Percentiles rank a stretch among this genome's conserved stretches.
Evolutionary conservation across 2,888 invertebrate species (phyloP).

Genomic region (Amiota mariae): DNA sequence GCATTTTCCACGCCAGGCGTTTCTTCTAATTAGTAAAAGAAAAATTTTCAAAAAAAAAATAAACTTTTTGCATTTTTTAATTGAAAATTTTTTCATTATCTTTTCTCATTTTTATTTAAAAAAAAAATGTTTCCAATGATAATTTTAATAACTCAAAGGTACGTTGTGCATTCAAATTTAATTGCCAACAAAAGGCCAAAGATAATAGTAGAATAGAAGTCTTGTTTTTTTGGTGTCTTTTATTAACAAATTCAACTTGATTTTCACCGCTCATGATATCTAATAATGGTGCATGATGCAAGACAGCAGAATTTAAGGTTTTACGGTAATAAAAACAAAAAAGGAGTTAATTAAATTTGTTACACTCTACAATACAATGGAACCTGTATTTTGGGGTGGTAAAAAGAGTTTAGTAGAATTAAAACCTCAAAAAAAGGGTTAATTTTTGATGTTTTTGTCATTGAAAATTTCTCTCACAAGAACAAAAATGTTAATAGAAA

Average conservation of each 20-base stretch:
- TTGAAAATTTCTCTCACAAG: conserved; percentile 35
- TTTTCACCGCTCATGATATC: conserved; percentile 53
- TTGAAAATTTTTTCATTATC: conserved; percentile 54
- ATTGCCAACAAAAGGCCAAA: conserved; percentile 41
- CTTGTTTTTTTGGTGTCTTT: conserved; percentile 44
- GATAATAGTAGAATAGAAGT: conserved; percentile 13
- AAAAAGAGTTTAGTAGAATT: conserved; percentile 4
- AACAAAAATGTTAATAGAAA: conserved; percentile 49
- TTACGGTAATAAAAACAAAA: conserved; percentile 53
- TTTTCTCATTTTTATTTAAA: conserved; percentile 35
- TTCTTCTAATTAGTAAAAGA: conserved; percentile 23
- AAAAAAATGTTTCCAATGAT: conserved; percentile 52
- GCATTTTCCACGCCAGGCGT: conserved; percentile 25
- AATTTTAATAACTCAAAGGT: conserved; percentile 60
- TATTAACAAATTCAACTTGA: conserved; percentile 64
- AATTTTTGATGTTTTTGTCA: conserved; percentile 30
- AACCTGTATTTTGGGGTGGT: conserved; percentile 21
- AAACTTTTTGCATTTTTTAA: conserved; percentile 58
- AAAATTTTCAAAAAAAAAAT: conserved; percentile 12
- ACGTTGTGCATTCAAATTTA: conserved; percentile 41
- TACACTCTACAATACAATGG: conserved; percentile 48
- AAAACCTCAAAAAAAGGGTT: conserved; percentile 27
- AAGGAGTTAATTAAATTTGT: conserved; percentile 61
- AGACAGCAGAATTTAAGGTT: conserved; percentile 34
- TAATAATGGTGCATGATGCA: conserved; percentile 2